Conservation (phyloP, 2,113 vertebrate genomes). For the Megaceryle maxima region DNA sequence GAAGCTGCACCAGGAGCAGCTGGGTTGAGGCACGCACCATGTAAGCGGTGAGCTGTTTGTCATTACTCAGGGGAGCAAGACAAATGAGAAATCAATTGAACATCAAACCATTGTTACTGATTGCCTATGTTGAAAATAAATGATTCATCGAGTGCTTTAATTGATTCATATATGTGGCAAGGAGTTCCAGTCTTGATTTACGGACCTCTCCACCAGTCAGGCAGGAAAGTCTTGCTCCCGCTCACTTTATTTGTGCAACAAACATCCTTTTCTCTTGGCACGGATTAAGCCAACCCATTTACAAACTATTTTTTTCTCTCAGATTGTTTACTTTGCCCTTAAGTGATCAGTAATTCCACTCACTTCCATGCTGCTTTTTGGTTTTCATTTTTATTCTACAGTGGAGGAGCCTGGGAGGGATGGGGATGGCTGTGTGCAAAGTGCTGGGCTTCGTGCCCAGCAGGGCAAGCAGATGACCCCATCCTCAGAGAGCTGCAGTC, state of each 20-base stretch:
- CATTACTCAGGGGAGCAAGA: conserved; percentile 51
- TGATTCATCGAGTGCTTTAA: conserved; percentile 50
- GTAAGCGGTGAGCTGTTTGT: not conserved
- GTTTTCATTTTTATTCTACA: not conserved
- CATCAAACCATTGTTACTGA: conserved; percentile 50
- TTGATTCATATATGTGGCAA: conserved; percentile 24
- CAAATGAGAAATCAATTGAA: conserved; percentile 68
- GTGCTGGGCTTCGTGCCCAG: not conserved
- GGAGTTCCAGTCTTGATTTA: conserved; percentile 38
- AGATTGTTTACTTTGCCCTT: conserved; percentile 23
- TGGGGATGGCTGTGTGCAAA: not conserved
- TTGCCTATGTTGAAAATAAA: conserved; percentile 39
- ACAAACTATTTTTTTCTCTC: not conserved
- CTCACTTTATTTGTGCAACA: conserved; percentile 53
- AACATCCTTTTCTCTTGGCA: conserved; percentile 36
- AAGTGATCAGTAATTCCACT: not conserved
- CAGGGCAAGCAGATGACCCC: not conserved
- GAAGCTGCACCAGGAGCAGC: not conserved
- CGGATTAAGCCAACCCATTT: not conserved
- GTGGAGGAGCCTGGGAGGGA: not conserved
- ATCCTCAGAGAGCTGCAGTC: not conserved
- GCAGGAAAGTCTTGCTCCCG: conserved; percentile 55
- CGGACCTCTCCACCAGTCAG: conserved; percentile 9
- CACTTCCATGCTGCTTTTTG: not conserved
- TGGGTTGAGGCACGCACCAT: not conserved